phyloP scores from a whole-genome alignment of 2,113 vertebrate genomes.

The Charina bottae region DNA sequence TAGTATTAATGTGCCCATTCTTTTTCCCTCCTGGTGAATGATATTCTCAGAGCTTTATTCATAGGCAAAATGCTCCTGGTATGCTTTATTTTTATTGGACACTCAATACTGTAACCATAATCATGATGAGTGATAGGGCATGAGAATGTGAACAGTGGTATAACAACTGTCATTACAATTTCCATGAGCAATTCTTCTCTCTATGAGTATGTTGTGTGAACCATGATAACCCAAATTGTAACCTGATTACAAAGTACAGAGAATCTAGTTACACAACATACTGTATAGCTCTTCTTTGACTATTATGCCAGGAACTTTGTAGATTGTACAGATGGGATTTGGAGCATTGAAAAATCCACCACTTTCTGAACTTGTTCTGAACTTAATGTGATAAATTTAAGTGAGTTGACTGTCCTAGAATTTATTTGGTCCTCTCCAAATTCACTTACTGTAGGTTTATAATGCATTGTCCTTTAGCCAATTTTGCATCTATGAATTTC shows the following conservation, averaged over 20 bases:
- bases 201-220: background rate
- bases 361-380: background rate
- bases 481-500: slow-evolving; percentile 40
- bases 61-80: background rate
- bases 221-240: slow-evolving; percentile 1
- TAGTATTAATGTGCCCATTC: background rate
- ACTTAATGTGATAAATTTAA: background rate
- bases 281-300: background rate
- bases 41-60: slow-evolving; percentile 21
- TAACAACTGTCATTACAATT: slow-evolving; percentile 20
- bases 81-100: slow-evolving; percentile 37
- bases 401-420: background rate
- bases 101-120: slow-evolving; percentile 3
- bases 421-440: background rate
- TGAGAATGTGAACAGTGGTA: slow-evolving; percentile 23
- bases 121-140: slow-evolving; percentile 42
- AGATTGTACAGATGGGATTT: background rate
- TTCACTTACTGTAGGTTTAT: background rate
- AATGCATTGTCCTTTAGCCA: background rate
- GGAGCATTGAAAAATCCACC: background rate
- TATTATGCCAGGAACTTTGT: background rate
- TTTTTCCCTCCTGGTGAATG: background rate
- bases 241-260: background rate
- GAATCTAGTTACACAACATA: background rate
- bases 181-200: slow-evolving; percentile 7